A percentile compares a stretch with the other conserved stretches of the same genome.
phyloP scores from a whole-genome alignment of 2,888 invertebrate genomes.

The Lasioglossum oenotherae region DNA sequence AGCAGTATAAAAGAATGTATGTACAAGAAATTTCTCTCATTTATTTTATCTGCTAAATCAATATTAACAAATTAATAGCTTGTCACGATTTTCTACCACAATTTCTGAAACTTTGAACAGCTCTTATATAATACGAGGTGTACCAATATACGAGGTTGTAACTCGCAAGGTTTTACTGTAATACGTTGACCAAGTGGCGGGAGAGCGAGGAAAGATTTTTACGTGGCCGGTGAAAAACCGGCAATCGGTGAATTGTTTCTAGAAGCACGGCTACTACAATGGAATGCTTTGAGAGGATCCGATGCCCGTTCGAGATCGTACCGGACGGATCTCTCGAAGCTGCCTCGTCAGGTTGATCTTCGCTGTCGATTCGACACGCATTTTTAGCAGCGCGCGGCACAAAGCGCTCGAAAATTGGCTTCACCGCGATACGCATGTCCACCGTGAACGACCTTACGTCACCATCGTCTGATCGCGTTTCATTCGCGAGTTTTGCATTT shows the following conservation, averaged over 20 bases:
- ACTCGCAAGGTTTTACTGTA: neutral
- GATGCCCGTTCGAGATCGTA: constrained; percentile 73
- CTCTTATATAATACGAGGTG: too few species aligned
- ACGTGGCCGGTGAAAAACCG: constrained; percentile 42
- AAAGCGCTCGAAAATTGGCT: constrained; percentile 66
- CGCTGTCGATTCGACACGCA: constrained; percentile 76
- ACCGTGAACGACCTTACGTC: constrained; percentile 32
- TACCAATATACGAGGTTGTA: neutral
- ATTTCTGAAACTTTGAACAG: neutral
- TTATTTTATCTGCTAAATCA: neutral
- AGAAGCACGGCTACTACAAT: constrained; percentile 53
- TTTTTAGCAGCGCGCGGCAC: constrained; percentile 67
- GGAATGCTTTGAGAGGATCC: constrained; percentile 74
- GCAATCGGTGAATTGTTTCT: constrained; percentile 61
- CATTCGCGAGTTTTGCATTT: constrained; percentile 30
- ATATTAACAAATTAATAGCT: neutral
- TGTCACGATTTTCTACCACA: too few species aligned
- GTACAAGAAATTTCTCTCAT: neutral
- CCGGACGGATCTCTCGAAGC: constrained; percentile 71
- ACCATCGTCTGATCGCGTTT: constrained; percentile 21
- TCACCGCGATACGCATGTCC: constrained; percentile 52
- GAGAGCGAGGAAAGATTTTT: constrained; percentile 12
- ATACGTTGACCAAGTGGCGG: neutral
- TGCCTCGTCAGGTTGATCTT: constrained; percentile 77
- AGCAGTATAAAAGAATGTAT: neutral